Conservation (phyloP, 2,113 vertebrate species). For the Rhinolophus ferrumequinum region DNA sequence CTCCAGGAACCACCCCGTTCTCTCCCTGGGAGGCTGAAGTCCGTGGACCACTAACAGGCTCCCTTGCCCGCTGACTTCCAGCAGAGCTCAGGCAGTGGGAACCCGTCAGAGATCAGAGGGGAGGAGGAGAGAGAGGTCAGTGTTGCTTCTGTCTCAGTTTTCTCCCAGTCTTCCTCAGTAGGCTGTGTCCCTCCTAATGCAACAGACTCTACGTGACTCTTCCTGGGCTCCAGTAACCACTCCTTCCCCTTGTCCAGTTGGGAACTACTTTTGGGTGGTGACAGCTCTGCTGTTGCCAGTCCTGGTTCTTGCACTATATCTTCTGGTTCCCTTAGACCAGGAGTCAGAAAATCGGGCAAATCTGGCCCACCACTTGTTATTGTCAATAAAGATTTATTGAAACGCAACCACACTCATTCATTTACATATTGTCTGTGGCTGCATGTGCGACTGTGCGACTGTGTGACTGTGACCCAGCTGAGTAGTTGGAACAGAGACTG, state of each 20-base stretch:
- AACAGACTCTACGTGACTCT: fast-evolving
- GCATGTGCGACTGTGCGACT: too few species aligned
- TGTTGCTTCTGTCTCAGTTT: fast-evolving
- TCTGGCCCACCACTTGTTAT: background rate
- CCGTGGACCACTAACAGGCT: fast-evolving
- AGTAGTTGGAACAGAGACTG: background rate
- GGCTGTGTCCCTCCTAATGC: fast-evolving
- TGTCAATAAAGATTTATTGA: background rate
- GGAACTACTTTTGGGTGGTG: background rate
- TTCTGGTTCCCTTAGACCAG: background rate
- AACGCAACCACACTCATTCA: background rate
- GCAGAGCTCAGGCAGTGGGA: background rate
- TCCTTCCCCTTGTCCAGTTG: too few species aligned
- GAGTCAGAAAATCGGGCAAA: background rate
- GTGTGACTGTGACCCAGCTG: background rate
- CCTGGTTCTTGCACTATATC: fast-evolving
- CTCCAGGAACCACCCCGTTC: fast-evolving
- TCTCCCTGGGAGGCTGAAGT: background rate
- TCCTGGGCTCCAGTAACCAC: background rate
- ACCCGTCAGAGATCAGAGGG: background rate
- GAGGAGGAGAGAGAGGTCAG: background rate
- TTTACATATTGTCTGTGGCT: background rate
- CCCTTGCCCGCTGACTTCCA: background rate
- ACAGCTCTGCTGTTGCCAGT: background rate
- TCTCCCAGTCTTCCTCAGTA: background rate